phyloP scores from a whole-genome alignment of 2,113 vertebrate genomes.

The Saccopteryx bilineata region DNA sequence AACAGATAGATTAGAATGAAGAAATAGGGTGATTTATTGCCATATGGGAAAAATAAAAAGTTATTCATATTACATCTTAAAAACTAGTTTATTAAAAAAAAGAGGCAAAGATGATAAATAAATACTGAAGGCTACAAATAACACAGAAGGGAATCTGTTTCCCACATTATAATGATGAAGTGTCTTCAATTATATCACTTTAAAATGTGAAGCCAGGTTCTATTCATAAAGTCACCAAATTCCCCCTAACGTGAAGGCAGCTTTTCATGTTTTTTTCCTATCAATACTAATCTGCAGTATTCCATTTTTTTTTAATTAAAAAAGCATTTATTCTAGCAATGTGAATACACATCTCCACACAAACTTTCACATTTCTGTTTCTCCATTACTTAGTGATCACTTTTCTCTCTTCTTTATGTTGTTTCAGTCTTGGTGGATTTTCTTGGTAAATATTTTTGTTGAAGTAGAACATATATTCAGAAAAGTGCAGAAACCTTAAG shows the following conservation, averaged over 20 bases:
- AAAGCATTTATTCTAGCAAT: neutral
- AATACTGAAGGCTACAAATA: constrained; percentile 19
- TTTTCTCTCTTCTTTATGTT: neutral
- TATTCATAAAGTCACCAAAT: constrained; percentile 5
- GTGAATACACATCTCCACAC: neutral
- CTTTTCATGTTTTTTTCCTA: constrained; percentile 22
- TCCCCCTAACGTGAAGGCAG: neutral
- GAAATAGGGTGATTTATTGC: neutral
- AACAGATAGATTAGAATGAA: constrained; percentile 3
- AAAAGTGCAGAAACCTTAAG: neutral
- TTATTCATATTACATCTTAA: constrained; percentile 8
- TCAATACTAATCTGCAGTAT: neutral
- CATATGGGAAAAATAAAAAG: neutral
- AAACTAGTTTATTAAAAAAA: constrained; percentile 41
- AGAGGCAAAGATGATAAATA: neutral
- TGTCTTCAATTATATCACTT: neutral
- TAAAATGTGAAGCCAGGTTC: constrained; percentile 30
- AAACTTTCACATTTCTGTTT: neutral
- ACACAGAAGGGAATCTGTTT: neutral
- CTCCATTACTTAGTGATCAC: neutral
- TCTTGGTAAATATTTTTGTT: neutral
- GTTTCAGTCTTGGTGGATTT: neutral
- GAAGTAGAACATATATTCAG: neutral
- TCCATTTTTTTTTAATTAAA: neutral
- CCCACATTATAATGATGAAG: neutral